Conservation (phyloP, 2,797 vertebrate genomes). For the Crocodylus rhombifer region DNA sequence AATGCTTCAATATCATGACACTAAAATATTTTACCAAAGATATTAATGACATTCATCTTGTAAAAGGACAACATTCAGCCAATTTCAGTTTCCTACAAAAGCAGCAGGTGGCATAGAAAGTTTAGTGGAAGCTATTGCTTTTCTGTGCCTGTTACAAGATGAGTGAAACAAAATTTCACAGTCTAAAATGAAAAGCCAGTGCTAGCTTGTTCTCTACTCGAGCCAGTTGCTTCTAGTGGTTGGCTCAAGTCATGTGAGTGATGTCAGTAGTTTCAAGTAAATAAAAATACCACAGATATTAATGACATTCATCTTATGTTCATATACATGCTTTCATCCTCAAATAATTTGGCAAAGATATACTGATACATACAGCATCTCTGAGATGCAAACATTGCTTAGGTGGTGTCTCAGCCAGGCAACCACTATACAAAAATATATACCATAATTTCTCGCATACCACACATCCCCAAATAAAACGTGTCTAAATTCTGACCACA, state of each 20-base stretch:
- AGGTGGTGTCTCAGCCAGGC: no score
- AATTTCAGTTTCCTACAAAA: not conserved
- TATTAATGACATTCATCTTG: not conserved
- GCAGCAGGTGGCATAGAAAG: not conserved
- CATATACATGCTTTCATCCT: not conserved
- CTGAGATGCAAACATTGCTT: not conserved
- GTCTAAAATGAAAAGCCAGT: not conserved
- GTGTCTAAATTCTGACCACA: no score
- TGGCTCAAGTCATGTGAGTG: not conserved
- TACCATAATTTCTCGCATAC: no score
- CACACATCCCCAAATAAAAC: no score
- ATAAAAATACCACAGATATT: not conserved
- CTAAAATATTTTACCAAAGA: no score
- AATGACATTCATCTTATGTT: no score
- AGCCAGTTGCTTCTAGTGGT: not conserved
- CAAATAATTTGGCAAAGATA: no score
- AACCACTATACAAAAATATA: no score
- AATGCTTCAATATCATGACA: no score
- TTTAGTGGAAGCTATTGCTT: not conserved
- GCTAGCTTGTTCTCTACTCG: not conserved
- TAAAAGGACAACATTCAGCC: not conserved
- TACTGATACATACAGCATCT: not conserved
- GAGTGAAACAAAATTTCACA: not conserved
- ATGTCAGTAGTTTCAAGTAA: not conserved
- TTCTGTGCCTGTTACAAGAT: not conserved